A percentile compares a stretch with the other conserved stretches of the same genome.
Conservation (phyloP, 2,113 vertebrate species). For the Pampusana beccarii region DNA sequence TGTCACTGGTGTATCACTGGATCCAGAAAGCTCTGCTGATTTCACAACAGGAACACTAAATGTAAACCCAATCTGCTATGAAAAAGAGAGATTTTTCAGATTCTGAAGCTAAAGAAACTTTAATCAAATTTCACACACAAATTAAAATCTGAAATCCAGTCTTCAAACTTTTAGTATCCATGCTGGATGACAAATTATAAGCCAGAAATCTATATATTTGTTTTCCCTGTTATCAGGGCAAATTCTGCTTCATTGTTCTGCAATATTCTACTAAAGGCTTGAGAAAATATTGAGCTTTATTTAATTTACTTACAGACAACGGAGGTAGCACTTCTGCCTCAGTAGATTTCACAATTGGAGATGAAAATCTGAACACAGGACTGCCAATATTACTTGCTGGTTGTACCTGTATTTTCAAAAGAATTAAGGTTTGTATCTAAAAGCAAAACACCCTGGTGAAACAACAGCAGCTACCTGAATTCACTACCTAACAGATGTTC, state of each 20-base stretch:
- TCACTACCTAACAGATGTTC: neutral
- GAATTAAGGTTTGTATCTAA: neutral
- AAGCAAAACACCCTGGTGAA: neutral
- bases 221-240: neutral
- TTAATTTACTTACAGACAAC: slow-evolving; percentile 84
- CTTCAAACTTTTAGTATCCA: neutral
- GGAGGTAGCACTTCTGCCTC: slow-evolving; percentile 86
- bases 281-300: neutral
- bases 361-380: slow-evolving; percentile 90
- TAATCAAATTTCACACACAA: neutral
- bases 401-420: slow-evolving; percentile 72
- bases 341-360: slow-evolving; percentile 95
- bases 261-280: neutral
- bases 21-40: slow-evolving; percentile 76
- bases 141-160: neutral
- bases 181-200: neutral
- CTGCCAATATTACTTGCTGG: slow-evolving; percentile 71
- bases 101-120: neutral
- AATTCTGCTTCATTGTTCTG: neutral
- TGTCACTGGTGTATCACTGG: slow-evolving; percentile 73
- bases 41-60: slow-evolving; percentile 94
- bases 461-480: neutral
- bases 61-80: slow-evolving; percentile 81
- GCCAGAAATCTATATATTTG: neutral
- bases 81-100: slow-evolving; percentile 2